These are phyloP conservation scores for Ondatra zibethicus DNA, from an alignment of 2,113 vertebrate species.

Conservation along the genomic window DNA sequence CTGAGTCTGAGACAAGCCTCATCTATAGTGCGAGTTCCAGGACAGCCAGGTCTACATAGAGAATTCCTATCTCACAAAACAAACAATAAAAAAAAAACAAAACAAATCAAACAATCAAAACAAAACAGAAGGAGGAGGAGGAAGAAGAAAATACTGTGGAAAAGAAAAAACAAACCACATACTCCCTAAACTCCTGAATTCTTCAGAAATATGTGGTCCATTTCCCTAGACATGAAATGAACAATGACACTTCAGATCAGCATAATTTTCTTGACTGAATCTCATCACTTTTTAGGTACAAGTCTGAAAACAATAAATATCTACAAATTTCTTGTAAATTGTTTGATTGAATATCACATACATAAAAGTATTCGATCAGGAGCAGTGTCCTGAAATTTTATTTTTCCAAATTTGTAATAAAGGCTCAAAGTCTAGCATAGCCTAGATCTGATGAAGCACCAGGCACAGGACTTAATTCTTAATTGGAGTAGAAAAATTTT, in stretches of 20 bases:
- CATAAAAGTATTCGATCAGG: conserved; percentile 10
- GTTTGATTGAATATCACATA: conserved; percentile 22
- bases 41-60: neutral
- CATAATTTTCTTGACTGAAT: neutral
- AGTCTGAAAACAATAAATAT: neutral
- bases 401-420: conserved; percentile 15
- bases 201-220: neutral
- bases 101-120: neutral
- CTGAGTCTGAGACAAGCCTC: neutral
- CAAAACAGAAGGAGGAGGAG: too few relatives aligned
- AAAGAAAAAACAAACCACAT: neutral
- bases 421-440: neutral
- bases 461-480: neutral
- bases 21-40: neutral
- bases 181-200: neutral
- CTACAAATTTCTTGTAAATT: conserved; percentile 36
- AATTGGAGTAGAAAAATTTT: neutral
- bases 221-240: neutral
- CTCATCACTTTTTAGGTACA: neutral
- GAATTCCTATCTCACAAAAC: neutral
- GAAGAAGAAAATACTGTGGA: neutral
- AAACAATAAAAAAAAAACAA: neutral
- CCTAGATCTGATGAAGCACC: neutral
- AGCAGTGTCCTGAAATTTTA: neutral
- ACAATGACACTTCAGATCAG: neutral